Base-by-base conservation (phyloP, 2,797 vertebrate species). In the Xerus rutilus region DNA sequence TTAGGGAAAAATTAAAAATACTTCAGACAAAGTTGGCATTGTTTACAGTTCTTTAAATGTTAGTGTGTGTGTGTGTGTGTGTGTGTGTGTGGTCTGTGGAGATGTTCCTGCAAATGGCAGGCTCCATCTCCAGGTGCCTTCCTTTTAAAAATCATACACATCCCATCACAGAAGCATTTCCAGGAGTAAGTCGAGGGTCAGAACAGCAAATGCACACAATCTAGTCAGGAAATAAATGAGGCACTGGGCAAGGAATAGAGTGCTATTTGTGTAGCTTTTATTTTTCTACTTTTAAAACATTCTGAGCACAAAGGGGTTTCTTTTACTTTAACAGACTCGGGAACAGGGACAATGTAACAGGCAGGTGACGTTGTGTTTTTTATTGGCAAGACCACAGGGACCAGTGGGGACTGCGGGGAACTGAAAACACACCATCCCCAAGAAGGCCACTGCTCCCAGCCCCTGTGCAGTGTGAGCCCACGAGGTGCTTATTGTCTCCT, bases 1-100 rank as follows among this genome's bases (percentile, higher is more conserved):
- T 89, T 86, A 57, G 81, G n/a, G 65, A 84, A 32, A 91, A 97
- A 96, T 93, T 96, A 94, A 96, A 97, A 85, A 77, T 59, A 73
- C 54, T 88, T 83, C 67, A 73, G 30, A 18, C 62, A 83, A 86
- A 87, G 96, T 54, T n/a, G 65, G 30, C 59, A 25, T 30, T 81
- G 62, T 87, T 91, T 87, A 20, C 25, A 62, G 69, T 57, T 87
- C 30, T 74, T 87, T 5, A 69, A 52, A 21, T 45, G 23, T 85
- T n/a, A 0, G 2, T 76, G 43, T 12, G 18, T 11, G 13, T 7
- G 59, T n/a, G 52, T 39, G 39, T 39, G 39, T 39, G 39, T 39
- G 39, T 45, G 11, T n/a, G 25, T 47, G 11, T n/a, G 11, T 1
- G 1, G 14, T 3, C 0, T n/a, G 20, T 30, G 57, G 10, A 67